These are phyloP conservation scores for Pentalonia nigronervosa DNA, from an alignment of 1,140 invertebrate genomes.

Conservation along the genomic window DNA sequence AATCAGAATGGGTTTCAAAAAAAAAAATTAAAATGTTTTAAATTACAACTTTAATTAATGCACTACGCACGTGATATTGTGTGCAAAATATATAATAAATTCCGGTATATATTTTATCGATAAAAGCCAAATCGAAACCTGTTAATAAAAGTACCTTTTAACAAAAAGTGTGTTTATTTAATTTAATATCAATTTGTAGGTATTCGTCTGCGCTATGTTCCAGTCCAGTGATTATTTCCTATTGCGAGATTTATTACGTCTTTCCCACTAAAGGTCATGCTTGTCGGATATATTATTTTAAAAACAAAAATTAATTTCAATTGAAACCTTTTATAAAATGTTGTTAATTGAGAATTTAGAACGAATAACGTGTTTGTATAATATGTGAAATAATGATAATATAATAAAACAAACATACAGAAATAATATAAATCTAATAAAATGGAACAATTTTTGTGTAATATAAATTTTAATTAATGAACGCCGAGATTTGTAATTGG, in stretches of 20 bases:
- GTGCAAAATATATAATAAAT: neutral
- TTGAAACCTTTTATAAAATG: neutral
- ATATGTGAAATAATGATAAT: neutral
- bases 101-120: neutral
- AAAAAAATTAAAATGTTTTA: neutral
- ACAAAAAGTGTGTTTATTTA: neutral
- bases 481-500: neutral
- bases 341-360: neutral
- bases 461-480: neutral
- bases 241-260: neutral
- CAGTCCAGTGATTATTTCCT: neutral
- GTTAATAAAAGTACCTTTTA: neutral
- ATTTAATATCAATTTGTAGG: neutral
- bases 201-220: neutral
- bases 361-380: neutral
- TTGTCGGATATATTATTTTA: neutral
- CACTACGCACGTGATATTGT: neutral
- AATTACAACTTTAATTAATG: neutral
- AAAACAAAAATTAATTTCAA: slow-evolving; percentile 2
- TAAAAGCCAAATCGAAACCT: neutral
- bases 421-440: neutral
- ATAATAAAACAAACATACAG: neutral
- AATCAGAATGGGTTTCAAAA: neutral
- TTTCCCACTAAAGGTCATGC: neutral
- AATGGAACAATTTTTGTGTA: neutral